phyloP scores from a whole-genome alignment of 2,888 invertebrate species.

The Biston stratarius region DNA sequence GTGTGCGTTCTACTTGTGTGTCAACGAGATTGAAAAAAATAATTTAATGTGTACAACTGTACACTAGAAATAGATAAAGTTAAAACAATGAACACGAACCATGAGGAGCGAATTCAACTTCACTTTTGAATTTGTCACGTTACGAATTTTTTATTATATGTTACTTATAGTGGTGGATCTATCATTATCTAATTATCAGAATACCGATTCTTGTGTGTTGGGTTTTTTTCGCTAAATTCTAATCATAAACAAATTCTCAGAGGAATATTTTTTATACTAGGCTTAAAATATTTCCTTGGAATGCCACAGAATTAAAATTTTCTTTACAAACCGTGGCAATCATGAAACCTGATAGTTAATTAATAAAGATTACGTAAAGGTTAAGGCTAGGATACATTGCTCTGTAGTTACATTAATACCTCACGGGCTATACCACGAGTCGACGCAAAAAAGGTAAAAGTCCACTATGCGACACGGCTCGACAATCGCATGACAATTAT shows the following conservation, averaged over 20 bases:
- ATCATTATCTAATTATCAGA: background rate
- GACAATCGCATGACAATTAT: background rate
- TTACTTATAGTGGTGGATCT: background rate
- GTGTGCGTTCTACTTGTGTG: too few species aligned
- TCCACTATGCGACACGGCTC: background rate
- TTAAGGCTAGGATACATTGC: slow-evolving; percentile 26
- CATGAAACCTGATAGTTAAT: slow-evolving; percentile 25
- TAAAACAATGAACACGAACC: too few species aligned
- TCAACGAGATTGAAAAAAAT: too few species aligned
- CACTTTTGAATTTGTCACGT: too few species aligned
- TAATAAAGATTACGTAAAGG: slow-evolving; percentile 32
- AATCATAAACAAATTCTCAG: background rate
- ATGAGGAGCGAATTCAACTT: too few species aligned
- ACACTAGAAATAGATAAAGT: too few species aligned
- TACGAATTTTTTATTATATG: too few species aligned
- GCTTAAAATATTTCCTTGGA: slow-evolving; percentile 12
- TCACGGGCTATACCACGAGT: slow-evolving; percentile 34
- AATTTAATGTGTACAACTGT: too few species aligned
- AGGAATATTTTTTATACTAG: background rate
- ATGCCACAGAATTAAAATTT: slow-evolving; percentile 2
- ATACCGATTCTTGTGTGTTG: background rate
- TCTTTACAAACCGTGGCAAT: slow-evolving; percentile 7
- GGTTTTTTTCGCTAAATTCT: too few species aligned
- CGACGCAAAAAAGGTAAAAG: slow-evolving; percentile 17
- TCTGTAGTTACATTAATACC: slow-evolving; percentile 26